phyloP scores from a whole-genome alignment of 2,888 invertebrate species.

The Harpagoxenus sublaevis region DNA sequence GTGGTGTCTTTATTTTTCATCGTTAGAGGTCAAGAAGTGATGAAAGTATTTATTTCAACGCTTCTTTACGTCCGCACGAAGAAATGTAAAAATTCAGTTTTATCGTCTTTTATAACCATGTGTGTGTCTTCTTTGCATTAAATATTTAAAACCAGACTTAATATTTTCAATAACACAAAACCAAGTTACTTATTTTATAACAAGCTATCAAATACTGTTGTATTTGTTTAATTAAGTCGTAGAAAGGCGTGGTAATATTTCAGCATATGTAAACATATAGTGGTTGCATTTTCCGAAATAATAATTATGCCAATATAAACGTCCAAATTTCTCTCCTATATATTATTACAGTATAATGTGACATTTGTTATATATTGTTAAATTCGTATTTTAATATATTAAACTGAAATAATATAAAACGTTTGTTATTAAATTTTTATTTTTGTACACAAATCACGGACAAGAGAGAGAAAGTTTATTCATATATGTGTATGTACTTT shows the following conservation, averaged over 20 bases:
- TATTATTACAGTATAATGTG: neutral
- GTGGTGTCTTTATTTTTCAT: conserved; percentile 55
- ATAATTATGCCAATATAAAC: neutral
- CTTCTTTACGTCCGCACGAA: neutral
- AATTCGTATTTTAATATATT: neutral
- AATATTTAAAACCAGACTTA: neutral
- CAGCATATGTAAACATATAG: neutral
- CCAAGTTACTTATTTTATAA: neutral
- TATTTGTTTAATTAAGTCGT: neutral
- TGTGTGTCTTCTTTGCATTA: neutral
- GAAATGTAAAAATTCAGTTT: neutral
- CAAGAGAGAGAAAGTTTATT: neutral
- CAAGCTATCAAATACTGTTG: neutral
- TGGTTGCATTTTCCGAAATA: neutral
- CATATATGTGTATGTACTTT: neutral
- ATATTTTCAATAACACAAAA: neutral
- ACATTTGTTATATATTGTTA: neutral
- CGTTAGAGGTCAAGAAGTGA: conserved; percentile 49
- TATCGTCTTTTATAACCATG: neutral
- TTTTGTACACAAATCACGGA: neutral
- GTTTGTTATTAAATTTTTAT: neutral
- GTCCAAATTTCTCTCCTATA: neutral
- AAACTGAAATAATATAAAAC: conserved; percentile 8
- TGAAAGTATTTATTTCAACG: conserved; percentile 43
- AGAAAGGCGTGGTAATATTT: neutral